Evolutionary conservation across 1,140 invertebrate genomes (phyloP).

Genomic region (Drosophila pseudoobscura): DNA sequence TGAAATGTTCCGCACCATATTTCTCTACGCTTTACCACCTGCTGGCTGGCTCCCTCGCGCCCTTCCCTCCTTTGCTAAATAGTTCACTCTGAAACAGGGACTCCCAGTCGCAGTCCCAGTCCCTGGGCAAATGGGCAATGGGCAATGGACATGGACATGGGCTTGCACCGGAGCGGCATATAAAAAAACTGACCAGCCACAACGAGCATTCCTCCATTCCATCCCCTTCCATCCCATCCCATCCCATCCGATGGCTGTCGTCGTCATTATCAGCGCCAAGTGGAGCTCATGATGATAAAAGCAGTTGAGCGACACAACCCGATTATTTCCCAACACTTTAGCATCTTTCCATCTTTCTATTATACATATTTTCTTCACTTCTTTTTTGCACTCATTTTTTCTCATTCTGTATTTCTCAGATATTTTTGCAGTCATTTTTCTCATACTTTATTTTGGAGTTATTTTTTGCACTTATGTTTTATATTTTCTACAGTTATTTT

Average conservation of each 20-base stretch:
- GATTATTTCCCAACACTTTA: conserved; percentile 67
- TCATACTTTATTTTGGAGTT: too few relatives aligned
- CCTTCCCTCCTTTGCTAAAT: conserved; percentile 45
- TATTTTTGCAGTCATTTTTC: too few relatives aligned
- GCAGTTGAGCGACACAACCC: conserved; percentile 64
- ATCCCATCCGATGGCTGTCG: conserved; percentile 20
- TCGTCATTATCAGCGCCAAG: conserved; percentile 71
- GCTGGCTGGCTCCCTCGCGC: conserved; percentile 40
- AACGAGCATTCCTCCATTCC: conserved; percentile 45
- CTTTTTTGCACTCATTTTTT: neutral
- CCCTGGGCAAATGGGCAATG: conserved; percentile 15
- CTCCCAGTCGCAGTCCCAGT: neutral
- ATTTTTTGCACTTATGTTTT: too few relatives aligned
- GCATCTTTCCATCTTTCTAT: neutral
- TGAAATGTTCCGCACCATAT: conserved; percentile 78
- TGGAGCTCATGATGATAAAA: conserved; percentile 74
- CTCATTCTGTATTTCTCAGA: too few relatives aligned
- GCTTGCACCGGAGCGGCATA: conserved; percentile 32
- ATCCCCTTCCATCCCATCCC: conserved; percentile 31
- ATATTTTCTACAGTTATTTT: too few relatives aligned
- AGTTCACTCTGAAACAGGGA: conserved; percentile 50
- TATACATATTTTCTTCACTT: conserved; percentile 22
- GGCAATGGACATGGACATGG: conserved; percentile 13
- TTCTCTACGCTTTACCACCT: conserved; percentile 80
- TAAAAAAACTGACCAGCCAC: conserved; percentile 39